phyloP scores from a whole-genome alignment of 2,113 vertebrate genomes.

The Peromyscus leucopus region DNA sequence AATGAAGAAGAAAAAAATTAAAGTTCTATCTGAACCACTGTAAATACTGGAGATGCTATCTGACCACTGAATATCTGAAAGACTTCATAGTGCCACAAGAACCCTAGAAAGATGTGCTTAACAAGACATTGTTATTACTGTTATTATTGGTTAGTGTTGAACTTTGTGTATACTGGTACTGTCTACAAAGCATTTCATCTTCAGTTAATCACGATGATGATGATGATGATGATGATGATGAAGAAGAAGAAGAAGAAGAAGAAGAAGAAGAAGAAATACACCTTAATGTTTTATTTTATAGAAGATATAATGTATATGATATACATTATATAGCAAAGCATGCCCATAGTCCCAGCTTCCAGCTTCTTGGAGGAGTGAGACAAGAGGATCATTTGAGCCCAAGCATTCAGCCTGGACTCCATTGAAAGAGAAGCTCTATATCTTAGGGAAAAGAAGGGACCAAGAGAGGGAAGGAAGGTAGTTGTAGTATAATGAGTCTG shows the following conservation, averaged over 20 bases:
- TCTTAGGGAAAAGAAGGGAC: background rate
- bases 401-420: background rate
- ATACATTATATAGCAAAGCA: background rate
- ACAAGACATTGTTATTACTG: background rate
- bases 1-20: background rate
- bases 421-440: background rate
- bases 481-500: background rate
- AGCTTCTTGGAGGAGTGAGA: background rate
- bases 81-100: background rate
- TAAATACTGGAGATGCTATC: background rate
- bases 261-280: background rate
- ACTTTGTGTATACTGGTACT: background rate
- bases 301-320: background rate
- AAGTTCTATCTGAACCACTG: background rate
- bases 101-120: background rate
- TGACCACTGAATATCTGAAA: background rate
- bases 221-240: background rate
- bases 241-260: background rate
- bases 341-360: background rate
- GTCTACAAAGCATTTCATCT: background rate
- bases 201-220: background rate
- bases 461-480: background rate
- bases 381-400: background rate
- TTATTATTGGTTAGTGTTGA: background rate
- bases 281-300: background rate